Evolutionary conservation across 2,113 vertebrate species (phyloP).

Genomic region (Pangasianodon hypophthalmus): DNA sequence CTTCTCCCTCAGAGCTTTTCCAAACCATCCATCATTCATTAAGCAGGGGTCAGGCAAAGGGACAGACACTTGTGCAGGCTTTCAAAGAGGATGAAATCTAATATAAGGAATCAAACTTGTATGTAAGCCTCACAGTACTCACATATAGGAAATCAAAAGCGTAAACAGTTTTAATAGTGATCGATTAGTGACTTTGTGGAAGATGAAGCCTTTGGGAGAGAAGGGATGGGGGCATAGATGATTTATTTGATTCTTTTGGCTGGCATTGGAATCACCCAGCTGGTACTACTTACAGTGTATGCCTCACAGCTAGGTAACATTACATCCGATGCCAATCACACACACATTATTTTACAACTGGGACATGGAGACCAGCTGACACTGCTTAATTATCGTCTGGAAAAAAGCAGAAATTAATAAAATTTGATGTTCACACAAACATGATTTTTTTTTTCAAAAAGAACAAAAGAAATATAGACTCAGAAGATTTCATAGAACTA

Average conservation of each 20-base stretch:
- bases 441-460: background rate
- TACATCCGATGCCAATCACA: conserved; percentile 7
- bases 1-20: conserved; percentile 43
- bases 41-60: conserved; percentile 36
- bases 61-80: background rate
- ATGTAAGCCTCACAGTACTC: background rate
- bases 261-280: conserved; percentile 12
- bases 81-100: background rate
- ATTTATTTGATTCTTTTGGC: conserved; percentile 23
- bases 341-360: background rate
- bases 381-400: conserved; percentile 21
- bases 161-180: conserved; percentile 12
- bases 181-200: conserved; percentile 11
- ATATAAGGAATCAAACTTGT: background rate
- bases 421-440: background rate
- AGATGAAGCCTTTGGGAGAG: background rate
- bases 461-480: background rate
- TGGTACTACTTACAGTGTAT: background rate
- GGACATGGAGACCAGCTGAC: conserved; percentile 21
- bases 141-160: background rate
- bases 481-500: background rate
- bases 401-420: background rate
- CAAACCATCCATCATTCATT: conserved; percentile 50
- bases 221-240: background rate
- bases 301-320: conserved; percentile 16